Evolutionary conservation across 2,797 vertebrate genomes (phyloP).

Genomic region (Bufotes viridis): DNA sequence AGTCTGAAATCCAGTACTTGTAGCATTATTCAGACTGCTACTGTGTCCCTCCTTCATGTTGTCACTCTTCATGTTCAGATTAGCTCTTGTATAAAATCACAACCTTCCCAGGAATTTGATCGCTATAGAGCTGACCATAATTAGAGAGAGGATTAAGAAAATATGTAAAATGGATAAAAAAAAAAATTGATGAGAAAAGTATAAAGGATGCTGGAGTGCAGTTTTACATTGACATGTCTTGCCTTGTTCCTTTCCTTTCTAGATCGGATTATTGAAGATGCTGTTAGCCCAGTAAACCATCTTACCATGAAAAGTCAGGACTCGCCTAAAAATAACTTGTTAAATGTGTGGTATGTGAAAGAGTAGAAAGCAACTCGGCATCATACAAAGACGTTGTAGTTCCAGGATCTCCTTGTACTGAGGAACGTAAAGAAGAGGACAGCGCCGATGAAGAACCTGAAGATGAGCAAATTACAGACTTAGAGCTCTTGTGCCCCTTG

Average conservation of each 20-base stretch:
- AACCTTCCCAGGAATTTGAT: too few species aligned
- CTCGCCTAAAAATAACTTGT: neutral
- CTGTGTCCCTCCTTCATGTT: too few species aligned
- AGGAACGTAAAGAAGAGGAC: neutral
- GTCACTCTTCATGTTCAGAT: too few species aligned
- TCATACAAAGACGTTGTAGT: neutral
- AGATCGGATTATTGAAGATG: conserved; percentile 23
- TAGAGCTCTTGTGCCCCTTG: conserved; percentile 20
- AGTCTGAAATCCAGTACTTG: too few species aligned
- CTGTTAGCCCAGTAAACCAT: neutral
- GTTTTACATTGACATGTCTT: neutral
- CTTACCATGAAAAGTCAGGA: neutral
- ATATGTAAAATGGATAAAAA: too few species aligned
- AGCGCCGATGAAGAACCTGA: neutral
- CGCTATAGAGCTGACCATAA: too few species aligned
- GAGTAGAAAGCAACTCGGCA: neutral
- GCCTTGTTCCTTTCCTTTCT: neutral
- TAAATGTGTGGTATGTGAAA: conserved; percentile 41
- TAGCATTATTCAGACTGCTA: too few species aligned
- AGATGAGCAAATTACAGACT: neutral
- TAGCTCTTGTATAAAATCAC: too few species aligned
- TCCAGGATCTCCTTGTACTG: neutral
- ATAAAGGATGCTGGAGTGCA: neutral
- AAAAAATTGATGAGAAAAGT: neutral
- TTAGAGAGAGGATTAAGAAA: too few species aligned